Evolutionary conservation across 2,113 vertebrate genomes (phyloP), one percentile per base, ranked within the genome.

Genomic region (Sclerurus mexicanus): DNA sequence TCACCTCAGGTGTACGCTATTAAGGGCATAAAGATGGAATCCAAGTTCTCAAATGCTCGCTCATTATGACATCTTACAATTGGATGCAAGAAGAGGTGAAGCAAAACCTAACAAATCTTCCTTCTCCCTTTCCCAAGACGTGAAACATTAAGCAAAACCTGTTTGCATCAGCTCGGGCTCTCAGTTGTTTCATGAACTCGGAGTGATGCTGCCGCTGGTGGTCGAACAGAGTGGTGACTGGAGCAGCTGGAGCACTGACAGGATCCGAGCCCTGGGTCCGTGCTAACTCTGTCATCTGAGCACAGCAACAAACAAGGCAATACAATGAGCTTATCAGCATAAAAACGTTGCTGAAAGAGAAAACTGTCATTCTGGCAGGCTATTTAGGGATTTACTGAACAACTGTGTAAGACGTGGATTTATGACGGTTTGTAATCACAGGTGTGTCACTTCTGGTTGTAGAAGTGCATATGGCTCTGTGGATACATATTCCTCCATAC

Each of bases 271-370:
- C 96, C 68, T 98, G 99, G 4, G 97, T 94, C 53, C 97, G 98
- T 21, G 98, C 97, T 85, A 99, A 79, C 80, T 99, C 99, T 39
- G 98, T 97, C 98, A 99, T 98, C 99, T 99, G 96, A 94, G 92
- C 4, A 79, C 20, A 86, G 56, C 37, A 87, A 71, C 58, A 91
- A 76, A 7, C 93, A 85, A 2, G 94, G 52, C 10, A 42, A 89
- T 6, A 40, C 49, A 58, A 37, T 14, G 21, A 39, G 15, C 9
- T 87, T 40, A 39, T 9, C 25, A 75, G 20, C n/a, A 69, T 12
- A 53, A 60, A 88, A 44, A n/a, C n/a, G 21, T 16, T 91, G 82
- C 66, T 80, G 53, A 30, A 46, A 33, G 10, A 74, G 42, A 80
- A 69, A 73, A 59, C 0, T 27, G 62, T 60, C 6, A 42, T 37